These are phyloP conservation scores for Rhagophthalmus giganteus DNA, from an alignment of 2,888 invertebrate genomes.

Conservation along the genomic window DNA sequence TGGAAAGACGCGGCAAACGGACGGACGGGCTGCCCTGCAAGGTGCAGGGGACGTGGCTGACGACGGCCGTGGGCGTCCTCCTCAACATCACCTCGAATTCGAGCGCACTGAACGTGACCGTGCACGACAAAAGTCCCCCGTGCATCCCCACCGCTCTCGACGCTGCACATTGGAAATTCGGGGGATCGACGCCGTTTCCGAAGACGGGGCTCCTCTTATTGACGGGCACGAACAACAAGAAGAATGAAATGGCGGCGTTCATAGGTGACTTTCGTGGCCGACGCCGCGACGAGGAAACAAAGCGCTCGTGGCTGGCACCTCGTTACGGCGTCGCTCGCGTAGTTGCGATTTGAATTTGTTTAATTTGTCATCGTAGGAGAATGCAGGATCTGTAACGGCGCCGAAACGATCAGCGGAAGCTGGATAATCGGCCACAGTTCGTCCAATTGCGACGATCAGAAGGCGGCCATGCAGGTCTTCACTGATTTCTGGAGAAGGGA, in stretches of 20 bases:
- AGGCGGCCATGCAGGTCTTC: conserved; percentile 41
- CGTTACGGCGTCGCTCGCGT: too few species aligned
- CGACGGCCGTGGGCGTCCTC: conserved; percentile 41
- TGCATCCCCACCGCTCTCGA: conserved; percentile 42
- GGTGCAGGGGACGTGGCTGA: conserved; percentile 44
- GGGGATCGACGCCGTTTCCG: conserved; percentile 41
- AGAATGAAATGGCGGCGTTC: conserved; percentile 40
- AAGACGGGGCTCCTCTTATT: conserved; percentile 43
- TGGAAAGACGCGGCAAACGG: not conserved
- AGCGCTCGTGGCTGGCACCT: too few species aligned
- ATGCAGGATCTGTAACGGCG: conserved; percentile 47
- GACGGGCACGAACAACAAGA: conserved; percentile 38
- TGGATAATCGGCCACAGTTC: conserved; percentile 47
- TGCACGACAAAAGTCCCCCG: conserved; percentile 20
- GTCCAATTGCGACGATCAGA: conserved; percentile 47
- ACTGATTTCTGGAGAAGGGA: conserved; percentile 43
- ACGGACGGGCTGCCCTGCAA: conserved; percentile 39
- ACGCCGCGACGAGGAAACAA: too few species aligned
- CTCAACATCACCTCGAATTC: conserved; percentile 22
- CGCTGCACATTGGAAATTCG: conserved; percentile 43
- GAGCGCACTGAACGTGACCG: not conserved
- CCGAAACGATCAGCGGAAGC: conserved; percentile 46
- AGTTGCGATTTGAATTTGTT: too few species aligned
- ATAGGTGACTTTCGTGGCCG: too few species aligned
- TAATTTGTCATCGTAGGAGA: too few species aligned